Evolutionary conservation across 2,113 vertebrate species (phyloP), one percentile per base, ranked within the genome.

Genomic region (Callionymus lyra): DNA sequence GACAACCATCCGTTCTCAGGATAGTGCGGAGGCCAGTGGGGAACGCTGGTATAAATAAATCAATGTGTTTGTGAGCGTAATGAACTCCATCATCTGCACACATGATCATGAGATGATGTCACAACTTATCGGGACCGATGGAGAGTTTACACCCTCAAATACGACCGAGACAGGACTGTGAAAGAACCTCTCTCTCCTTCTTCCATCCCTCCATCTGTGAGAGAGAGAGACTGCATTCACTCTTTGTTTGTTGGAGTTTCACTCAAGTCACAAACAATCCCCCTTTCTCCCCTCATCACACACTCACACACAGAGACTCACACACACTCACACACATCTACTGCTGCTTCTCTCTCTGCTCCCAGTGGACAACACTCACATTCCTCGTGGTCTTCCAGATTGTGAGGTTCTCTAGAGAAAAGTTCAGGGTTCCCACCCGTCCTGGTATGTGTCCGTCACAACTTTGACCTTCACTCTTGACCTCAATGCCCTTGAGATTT

Each of bases 1-100:
- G 71, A 68, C 76, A 75, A 80, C 81, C 61, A 44, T 16, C 42
- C 49, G 63, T 75, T 74, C 73, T 74, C 74, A 72, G 61, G 69
- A 55, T 66, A 72, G 63, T 66, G 61, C n/a, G 36, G 10, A 17
- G 18, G 41, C 64, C 47, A 16, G 6, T n/a, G 32, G 32, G 43
- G 43, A 45, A 45, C 34, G 12, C 21, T 59, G 67, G 72, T 59
- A 59, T 65, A 72, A 74, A 73, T 73, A 76, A 66, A 71, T 70
- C 64, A 33, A 63, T 59, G 41, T 36, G 35, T 42, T 37, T 36
- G 34, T 41, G 43, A 10, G 27, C 12, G 40, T 56, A 42, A 44
- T 47, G 16, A 47, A 16, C 11, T n/a, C 32, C 48, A 48, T 41
- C 52, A 47, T 18, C 44, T 27, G 16, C 34, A 35, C 47, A 21